These are phyloP conservation scores for Atherinosoma microstoma DNA, from an alignment of 2,797 vertebrate genomes.

Conservation along the genomic window DNA sequence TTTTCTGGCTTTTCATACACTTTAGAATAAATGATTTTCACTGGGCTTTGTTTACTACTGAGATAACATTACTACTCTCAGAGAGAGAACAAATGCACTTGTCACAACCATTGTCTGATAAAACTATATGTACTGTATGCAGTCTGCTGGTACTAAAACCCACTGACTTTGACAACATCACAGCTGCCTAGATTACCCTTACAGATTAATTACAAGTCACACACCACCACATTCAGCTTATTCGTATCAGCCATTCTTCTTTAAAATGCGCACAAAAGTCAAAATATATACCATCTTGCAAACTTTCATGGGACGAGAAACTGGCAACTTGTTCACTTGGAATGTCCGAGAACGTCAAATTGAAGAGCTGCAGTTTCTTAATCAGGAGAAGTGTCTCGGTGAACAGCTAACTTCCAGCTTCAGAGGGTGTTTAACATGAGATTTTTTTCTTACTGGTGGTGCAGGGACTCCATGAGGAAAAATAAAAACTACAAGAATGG, in stretches of 20 bases:
- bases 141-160: conserved; percentile 81
- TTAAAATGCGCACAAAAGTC: conserved; percentile 64
- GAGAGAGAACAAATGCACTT: conserved; percentile 83
- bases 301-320: conserved; percentile 50
- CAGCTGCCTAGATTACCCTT: conserved; percentile 83
- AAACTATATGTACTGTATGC: conserved; percentile 78
- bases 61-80: conserved; percentile 81
- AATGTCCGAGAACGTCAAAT: conserved; percentile 67
- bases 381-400: conserved; percentile 18
- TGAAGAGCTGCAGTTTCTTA: conserved; percentile 49
- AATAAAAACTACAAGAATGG: conserved; percentile 40
- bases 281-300: conserved; percentile 50
- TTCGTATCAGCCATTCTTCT: conserved; percentile 73
- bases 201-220: conserved; percentile 78
- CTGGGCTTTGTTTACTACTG: conserved; percentile 80
- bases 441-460: conserved; percentile 19
- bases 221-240: conserved; percentile 81
- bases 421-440: conserved; percentile 30
- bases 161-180: conserved; percentile 79
- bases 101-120: conserved; percentile 82
- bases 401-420: conserved; percentile 22
- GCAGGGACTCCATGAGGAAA: conserved; percentile 21
- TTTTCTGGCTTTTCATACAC: conserved; percentile 81
- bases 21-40: conserved; percentile 82
- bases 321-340: conserved; percentile 56